These are phyloP conservation scores for Macaria notata DNA, from an alignment of 2,888 invertebrate genomes.

Conservation along the genomic window DNA sequence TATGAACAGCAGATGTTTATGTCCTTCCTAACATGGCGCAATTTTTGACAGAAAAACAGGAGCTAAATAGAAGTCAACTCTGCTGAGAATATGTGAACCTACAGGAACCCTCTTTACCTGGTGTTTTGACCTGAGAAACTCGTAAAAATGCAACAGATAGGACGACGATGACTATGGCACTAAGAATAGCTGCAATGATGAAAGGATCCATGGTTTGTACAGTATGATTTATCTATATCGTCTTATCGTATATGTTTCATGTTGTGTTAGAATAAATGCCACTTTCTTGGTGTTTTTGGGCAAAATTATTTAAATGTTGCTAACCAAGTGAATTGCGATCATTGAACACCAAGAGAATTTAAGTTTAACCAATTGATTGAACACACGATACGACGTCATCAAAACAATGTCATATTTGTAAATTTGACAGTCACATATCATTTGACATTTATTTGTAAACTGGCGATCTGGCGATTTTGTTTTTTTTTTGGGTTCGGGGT, in stretches of 20 bases:
- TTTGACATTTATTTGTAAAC: too few species aligned
- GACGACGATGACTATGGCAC: slow-evolving; percentile 62
- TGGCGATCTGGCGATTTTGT: too few species aligned
- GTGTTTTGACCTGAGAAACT: slow-evolving; percentile 58
- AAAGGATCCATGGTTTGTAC: slow-evolving; percentile 66
- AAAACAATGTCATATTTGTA: slow-evolving; percentile 1
- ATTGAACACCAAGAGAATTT: too few species aligned
- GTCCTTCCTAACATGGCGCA: neutral
- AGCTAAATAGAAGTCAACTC: too few species aligned
- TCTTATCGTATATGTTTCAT: neutral
- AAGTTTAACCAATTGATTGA: neutral
- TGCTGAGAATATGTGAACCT: too few species aligned
- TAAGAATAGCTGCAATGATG: slow-evolving; percentile 69
- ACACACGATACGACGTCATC: slow-evolving; percentile 8
- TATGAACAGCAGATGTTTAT: slow-evolving; percentile 12
- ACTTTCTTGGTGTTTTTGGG: neutral
- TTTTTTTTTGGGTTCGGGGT: too few species aligned
- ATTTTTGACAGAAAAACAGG: neutral
- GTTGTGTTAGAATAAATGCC: neutral
- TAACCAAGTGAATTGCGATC: neutral
- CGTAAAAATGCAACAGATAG: slow-evolving; percentile 61
- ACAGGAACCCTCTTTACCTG: slow-evolving; percentile 43
- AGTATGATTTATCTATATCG: neutral
- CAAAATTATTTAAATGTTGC: too few species aligned
- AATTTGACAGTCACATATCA: neutral